Evolutionary conservation across 2,113 vertebrate species (phyloP).

Genomic region (Alethe diademata): DNA sequence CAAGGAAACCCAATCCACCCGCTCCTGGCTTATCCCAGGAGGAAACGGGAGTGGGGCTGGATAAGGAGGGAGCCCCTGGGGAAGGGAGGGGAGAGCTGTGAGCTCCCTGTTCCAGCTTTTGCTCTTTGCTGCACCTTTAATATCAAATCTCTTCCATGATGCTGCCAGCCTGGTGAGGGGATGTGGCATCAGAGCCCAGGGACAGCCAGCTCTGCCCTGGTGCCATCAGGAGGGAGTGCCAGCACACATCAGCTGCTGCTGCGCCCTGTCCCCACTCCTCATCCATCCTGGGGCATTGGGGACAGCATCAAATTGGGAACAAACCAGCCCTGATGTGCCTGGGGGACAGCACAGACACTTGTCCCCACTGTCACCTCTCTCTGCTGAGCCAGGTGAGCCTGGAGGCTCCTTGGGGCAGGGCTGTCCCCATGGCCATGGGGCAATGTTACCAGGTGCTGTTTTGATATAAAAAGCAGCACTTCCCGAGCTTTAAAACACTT

Average conservation of each 20-base stretch:
- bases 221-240: background rate
- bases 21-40: background rate
- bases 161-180: background rate
- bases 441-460: background rate
- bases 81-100: background rate
- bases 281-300: too few species aligned
- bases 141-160: rapidly evolving
- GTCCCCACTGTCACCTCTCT: background rate
- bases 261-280: too few species aligned
- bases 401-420: background rate
- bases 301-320: background rate
- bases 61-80: background rate
- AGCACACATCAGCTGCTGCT: background rate
- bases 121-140: background rate
- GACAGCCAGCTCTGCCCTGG: background rate
- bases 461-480: background rate
- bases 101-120: background rate
- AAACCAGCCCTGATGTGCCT: background rate
- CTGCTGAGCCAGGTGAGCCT: background rate
- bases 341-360: background rate
- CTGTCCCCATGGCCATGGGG: background rate
- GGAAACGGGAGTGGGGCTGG: background rate
- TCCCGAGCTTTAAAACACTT: background rate
- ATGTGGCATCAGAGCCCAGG: background rate
- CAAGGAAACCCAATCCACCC: background rate